A percentile compares a stretch with the other conserved stretches of the same genome.
phyloP scores from a whole-genome alignment of 2,113 vertebrate genomes.

The Indicator indicator region DNA sequence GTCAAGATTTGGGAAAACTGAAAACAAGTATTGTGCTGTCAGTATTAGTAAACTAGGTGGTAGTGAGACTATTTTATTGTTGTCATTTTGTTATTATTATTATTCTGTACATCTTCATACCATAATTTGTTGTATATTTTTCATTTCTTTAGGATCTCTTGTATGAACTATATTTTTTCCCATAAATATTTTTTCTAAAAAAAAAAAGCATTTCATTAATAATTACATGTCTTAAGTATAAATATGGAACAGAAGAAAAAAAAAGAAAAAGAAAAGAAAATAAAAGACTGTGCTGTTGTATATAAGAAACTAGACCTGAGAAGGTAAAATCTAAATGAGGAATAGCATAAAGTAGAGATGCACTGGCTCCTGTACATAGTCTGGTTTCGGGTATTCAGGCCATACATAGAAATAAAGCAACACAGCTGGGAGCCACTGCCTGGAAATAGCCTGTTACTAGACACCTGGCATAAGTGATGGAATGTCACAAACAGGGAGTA shows the following conservation, averaged over 20 bases:
- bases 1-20: not conserved
- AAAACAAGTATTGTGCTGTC: not conserved
- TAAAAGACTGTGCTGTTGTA: not conserved
- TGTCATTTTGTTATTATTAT: not conserved
- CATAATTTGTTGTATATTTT: not conserved
- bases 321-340: not conserved
- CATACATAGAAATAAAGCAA: conserved; percentile 12
- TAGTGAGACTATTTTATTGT: not conserved
- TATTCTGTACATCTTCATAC: not conserved
- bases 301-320: not conserved
- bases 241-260: not conserved
- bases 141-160: not conserved
- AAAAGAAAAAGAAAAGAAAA: not conserved
- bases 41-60: not conserved
- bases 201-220: not conserved
- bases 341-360: not conserved
- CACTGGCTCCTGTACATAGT: not conserved
- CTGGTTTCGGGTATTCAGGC: not conserved
- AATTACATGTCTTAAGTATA: not conserved
- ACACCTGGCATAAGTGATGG: not conserved
- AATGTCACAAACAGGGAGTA: conserved; percentile 3
- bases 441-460: conserved; percentile 35
- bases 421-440: conserved; percentile 25
- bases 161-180: not conserved
- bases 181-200: not conserved